phyloP scores from a whole-genome alignment of 2,113 vertebrate genomes.

The Neolamprologus toae region DNA sequence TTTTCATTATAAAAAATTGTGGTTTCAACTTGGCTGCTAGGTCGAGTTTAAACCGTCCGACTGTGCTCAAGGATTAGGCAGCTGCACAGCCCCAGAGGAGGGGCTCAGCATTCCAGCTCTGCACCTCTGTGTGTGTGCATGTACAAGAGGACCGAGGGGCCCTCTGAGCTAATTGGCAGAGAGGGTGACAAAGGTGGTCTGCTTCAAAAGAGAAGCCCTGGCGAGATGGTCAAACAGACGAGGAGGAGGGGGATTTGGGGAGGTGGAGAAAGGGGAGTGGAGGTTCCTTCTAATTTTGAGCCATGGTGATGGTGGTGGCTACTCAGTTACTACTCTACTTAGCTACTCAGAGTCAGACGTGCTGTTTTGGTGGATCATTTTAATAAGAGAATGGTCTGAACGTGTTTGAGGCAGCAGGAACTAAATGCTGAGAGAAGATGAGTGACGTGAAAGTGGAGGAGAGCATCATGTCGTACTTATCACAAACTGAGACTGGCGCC shows the following conservation, averaged over 20 bases:
- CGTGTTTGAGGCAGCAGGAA: background rate
- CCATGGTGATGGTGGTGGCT: background rate
- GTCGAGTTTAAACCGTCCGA: constrained; percentile 10
- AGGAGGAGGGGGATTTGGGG: constrained; percentile 50
- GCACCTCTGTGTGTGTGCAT: constrained; percentile 51
- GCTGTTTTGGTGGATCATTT: background rate
- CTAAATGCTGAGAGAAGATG: constrained; percentile 26
- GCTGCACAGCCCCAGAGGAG: constrained; percentile 49
- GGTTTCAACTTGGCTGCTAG: constrained; percentile 3
- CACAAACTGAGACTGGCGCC: constrained; percentile 67
- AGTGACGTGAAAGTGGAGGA: constrained; percentile 28
- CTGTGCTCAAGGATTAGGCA: constrained; percentile 58
- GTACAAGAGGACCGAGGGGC: constrained; percentile 64
- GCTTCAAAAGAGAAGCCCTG: constrained; percentile 73
- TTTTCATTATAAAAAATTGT: background rate
- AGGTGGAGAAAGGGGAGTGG: constrained; percentile 6
- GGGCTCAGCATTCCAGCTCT: constrained; percentile 58
- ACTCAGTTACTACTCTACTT: background rate
- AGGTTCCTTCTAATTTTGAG: background rate
- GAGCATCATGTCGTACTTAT: constrained; percentile 53
- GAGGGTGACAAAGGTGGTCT: constrained; percentile 78
- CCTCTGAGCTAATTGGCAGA: constrained; percentile 79
- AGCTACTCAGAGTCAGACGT: background rate
- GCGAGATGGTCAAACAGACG: constrained; percentile 50
- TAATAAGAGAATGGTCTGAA: background rate